Evolutionary conservation across 2,797 vertebrate species (phyloP).

Genomic region (Sorex maritimensis): DNA sequence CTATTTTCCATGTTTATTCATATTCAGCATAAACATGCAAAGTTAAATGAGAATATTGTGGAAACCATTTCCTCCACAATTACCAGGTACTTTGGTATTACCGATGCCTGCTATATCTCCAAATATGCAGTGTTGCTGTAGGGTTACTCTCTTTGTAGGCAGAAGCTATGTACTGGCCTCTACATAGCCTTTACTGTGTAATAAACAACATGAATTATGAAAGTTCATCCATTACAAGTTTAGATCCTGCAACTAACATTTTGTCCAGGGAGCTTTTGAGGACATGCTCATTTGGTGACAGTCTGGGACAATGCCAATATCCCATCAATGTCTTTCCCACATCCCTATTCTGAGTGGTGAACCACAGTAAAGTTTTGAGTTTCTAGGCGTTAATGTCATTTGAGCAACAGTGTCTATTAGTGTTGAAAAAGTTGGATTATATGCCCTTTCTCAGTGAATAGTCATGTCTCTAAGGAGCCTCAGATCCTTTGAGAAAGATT

Average conservation of each 20-base stretch:
- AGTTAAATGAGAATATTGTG: not conserved
- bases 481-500: not conserved
- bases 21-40: too few species aligned
- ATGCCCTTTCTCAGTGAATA: constrained; percentile 9
- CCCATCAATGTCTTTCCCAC: not conserved
- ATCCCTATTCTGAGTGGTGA: not conserved
- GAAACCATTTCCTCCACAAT: not conserved
- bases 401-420: not conserved
- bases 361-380: not conserved
- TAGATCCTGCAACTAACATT: not conserved
- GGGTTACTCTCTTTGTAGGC: not conserved
- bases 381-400: constrained; percentile 48
- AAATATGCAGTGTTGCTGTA: not conserved
- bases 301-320: not conserved
- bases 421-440: not conserved
- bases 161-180: not conserved
- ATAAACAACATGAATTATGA: not conserved
- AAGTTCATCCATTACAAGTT: not conserved
- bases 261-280: not conserved
- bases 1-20: too few species aligned
- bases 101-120: not conserved
- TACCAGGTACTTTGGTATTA: not conserved
- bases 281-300: not conserved
- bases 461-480: not conserved
- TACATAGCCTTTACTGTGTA: not conserved